Evolutionary conservation across 2,888 invertebrate species (phyloP), one percentile per base, ranked within the genome.

Genomic region (Miltochrista miniata): DNA sequence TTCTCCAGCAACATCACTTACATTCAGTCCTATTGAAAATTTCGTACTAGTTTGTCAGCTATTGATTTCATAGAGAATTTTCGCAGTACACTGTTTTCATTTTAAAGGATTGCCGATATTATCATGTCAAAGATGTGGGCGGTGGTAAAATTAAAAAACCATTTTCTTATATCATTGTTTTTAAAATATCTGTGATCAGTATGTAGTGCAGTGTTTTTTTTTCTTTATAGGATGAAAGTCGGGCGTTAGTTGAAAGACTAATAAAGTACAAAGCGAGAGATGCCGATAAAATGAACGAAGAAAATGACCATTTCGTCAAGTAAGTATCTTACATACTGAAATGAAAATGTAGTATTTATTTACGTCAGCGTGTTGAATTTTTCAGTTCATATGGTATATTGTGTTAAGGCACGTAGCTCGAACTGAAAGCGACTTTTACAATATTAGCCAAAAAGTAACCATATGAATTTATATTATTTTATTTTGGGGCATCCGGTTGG

Each of bases 201-300:
- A 46, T 51, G 38, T 35, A 46, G 54, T 5, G 11, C 5, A 46
- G 43, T 45, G 59, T 51, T 13, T 12, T 48, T 48, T 58, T 69
- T 67, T 73, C 65, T 50, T 93, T 94, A 58, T 92, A 98, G 96
- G 96, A 96, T 77, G 98, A 98, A 92, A 97, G 98, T 88, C 93
- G 95, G 36, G 93, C 96, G 60, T 90, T 98, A 62, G 93, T 98
- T 51, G 97, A 98, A 63, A 93, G 98, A 68, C 93, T 98, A 70
- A 97, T 98, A 85, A 96, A 96, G 67, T 96, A 97, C 81, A 99
- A 99, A 90, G 95, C 96, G 44, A 96, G 96, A 88, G 98, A 98
- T 93, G 99, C 98, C 0, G 98, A 99, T 76, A 96, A 96, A 86
- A 94, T 99, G 94, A 99, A 99, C 79, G 97, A 97, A 89, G 98